Conservation (phyloP, 2,888 invertebrate genomes). For the Apoderus coryli region DNA sequence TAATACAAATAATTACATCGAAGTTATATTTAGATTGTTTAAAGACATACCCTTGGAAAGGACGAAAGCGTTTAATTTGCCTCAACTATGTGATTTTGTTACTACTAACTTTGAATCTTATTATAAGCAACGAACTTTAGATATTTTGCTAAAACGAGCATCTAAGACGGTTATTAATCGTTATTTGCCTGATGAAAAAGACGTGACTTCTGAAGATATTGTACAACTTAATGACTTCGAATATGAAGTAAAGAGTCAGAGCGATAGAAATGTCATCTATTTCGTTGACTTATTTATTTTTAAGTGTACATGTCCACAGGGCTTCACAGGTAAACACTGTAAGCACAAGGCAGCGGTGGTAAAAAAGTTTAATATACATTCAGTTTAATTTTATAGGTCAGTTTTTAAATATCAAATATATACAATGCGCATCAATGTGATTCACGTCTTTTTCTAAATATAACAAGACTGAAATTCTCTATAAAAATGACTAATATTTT, state of each 20-base stretch:
- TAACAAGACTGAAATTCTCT: too few relatives aligned
- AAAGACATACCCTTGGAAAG: conserved; percentile 13
- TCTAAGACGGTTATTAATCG: conserved; percentile 7
- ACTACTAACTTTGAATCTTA: conserved; percentile 10
- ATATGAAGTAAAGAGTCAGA: conserved; percentile 7
- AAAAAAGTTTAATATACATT: conserved; percentile 7
- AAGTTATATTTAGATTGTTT: conserved; percentile 11
- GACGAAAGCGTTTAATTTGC: conserved; percentile 13
- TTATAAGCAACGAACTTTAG: conserved; percentile 9
- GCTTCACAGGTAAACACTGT: conserved; percentile 6
- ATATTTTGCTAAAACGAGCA: conserved; percentile 11
- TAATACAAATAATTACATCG: conserved; percentile 12
- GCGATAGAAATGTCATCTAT: conserved; percentile 4
- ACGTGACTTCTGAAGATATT: conserved; percentile 5
- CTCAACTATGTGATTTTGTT: conserved; percentile 8
- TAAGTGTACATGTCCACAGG: conserved; percentile 8
- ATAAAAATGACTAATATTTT: too few relatives aligned
- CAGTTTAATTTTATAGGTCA: too few relatives aligned
- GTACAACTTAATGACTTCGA: conserved; percentile 11
- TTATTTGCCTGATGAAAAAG: conserved; percentile 10
- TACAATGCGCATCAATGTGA: too few relatives aligned
- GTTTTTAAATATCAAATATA: too few relatives aligned
- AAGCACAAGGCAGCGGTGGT: conserved; percentile 8
- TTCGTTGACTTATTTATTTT: conserved; percentile 7
- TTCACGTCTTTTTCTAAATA: too few relatives aligned